Evolutionary conservation across 2,113 vertebrate species (phyloP).

Genomic region (Narcine bancroftii): DNA sequence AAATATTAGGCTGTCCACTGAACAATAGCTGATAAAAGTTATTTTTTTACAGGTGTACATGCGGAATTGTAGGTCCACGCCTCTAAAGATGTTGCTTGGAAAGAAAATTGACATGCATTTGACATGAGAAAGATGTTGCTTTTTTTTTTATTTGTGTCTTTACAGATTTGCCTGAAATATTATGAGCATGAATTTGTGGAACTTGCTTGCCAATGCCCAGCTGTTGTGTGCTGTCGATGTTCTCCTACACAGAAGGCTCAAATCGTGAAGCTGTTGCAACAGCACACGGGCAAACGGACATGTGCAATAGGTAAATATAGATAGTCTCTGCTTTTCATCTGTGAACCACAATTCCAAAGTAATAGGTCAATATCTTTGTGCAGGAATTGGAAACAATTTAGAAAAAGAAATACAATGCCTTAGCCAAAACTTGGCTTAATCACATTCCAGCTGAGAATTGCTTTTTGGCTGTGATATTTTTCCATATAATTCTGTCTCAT

Average conservation of each 20-base stretch:
- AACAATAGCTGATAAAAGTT: too few species aligned
- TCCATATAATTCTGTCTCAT: background rate
- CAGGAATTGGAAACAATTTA: background rate
- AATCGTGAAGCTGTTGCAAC: conserved; percentile 81
- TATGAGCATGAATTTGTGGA: conserved; percentile 95
- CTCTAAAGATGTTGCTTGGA: background rate
- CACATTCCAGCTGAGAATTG: background rate
- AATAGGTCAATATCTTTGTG: background rate
- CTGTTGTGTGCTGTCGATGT: conserved; percentile 93
- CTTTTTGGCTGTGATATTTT: background rate
- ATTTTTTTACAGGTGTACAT: background rate
- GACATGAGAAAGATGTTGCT: background rate
- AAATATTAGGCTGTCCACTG: too few species aligned
- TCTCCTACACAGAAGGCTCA: conserved; percentile 94
- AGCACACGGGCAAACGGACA: conserved; percentile 77
- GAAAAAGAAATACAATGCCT: background rate
- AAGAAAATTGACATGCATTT: background rate
- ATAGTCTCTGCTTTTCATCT: background rate
- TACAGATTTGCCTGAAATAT: conserved; percentile 82
- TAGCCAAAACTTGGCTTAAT: background rate
- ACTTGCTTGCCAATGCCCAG: conserved; percentile 89
- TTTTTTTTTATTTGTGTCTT: background rate
- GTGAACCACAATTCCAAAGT: background rate
- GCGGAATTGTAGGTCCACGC: background rate
- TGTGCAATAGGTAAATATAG: conserved; percentile 77